Evolutionary conservation across 2,113 vertebrate genomes (phyloP).

Genomic region (Willisornis vidua): DNA sequence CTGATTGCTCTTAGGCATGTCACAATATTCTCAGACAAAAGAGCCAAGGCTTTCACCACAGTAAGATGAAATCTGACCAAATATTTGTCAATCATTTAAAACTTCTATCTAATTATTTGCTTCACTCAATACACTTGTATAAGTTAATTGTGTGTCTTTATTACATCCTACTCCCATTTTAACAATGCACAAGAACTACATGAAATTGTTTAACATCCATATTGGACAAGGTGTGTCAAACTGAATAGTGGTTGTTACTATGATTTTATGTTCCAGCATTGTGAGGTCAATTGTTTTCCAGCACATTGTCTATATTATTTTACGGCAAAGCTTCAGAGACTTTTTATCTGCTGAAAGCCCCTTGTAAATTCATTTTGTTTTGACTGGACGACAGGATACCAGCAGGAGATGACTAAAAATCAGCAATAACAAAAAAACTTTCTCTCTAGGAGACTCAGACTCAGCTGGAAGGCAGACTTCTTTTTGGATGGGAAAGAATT

Average conservation of each 20-base stretch:
- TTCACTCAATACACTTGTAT: background rate
- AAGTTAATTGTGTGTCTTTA: background rate
- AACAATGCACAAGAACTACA: background rate
- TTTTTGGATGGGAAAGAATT: slow-evolving; percentile 23
- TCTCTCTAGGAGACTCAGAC: slow-evolving; percentile 4
- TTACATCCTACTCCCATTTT: background rate
- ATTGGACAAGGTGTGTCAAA: background rate
- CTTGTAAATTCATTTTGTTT: slow-evolving; percentile 13
- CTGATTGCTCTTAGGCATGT: background rate
- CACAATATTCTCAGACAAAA: background rate
- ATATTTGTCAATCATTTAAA: background rate
- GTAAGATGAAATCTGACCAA: background rate
- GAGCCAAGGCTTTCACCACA: background rate
- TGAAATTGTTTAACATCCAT: background rate
- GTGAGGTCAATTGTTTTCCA: background rate
- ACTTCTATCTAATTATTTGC: background rate
- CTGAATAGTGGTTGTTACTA: background rate
- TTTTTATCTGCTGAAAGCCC: background rate
- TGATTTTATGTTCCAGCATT: background rate
- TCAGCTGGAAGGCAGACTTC: slow-evolving; percentile 30
- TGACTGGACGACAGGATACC: slow-evolving; percentile 13
- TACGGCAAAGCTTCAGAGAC: slow-evolving; percentile 10
- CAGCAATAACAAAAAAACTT: background rate
- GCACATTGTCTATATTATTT: background rate
- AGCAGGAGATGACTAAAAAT: slow-evolving; percentile 47